phyloP scores from a whole-genome alignment of 92 coral and sea anemone species.

The Bergia sp. region DNA sequence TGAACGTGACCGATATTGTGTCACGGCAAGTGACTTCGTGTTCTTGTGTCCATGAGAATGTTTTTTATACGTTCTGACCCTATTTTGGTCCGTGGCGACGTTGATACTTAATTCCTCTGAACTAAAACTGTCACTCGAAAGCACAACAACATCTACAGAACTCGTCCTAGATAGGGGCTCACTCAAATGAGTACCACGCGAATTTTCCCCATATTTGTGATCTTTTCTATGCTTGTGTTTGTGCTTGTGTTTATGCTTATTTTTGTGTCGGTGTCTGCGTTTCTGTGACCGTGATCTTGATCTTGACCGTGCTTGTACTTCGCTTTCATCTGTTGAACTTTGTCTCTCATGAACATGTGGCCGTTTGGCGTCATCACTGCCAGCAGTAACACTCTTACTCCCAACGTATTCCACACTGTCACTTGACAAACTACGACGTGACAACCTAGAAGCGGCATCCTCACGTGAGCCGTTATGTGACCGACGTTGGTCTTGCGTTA shows the following conservation, averaged over 20 bases:
- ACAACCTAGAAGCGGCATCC: background rate
- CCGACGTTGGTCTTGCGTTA: constrained; percentile 4
- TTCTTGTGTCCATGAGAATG: constrained; percentile 31
- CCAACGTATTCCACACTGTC: constrained; percentile 25
- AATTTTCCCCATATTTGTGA: constrained; percentile 39
- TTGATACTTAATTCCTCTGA: constrained; percentile 37
- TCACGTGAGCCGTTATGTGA: background rate
- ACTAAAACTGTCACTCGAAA: constrained; percentile 61
- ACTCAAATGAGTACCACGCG: constrained; percentile 6
- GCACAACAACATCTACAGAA: constrained; percentile 42
- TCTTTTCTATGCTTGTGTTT: constrained; percentile 59
- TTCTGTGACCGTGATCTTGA: constrained; percentile 8
- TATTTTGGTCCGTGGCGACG: background rate
- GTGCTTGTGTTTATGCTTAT: constrained; percentile 52
- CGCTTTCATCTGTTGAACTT: background rate
- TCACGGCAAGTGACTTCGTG: constrained; percentile 13
- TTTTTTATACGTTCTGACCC: constrained; percentile 5
- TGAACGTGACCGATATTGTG: background rate
- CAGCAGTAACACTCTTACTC: background rate
- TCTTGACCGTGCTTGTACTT: background rate
- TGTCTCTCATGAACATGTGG: background rate
- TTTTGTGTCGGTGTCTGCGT: constrained; percentile 37
- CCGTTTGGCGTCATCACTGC: background rate
- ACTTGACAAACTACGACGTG: constrained; percentile 16
- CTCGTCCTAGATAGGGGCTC: background rate